phyloP scores from a whole-genome alignment of 2,888 invertebrate species.

The Euzophera pinguis region DNA sequence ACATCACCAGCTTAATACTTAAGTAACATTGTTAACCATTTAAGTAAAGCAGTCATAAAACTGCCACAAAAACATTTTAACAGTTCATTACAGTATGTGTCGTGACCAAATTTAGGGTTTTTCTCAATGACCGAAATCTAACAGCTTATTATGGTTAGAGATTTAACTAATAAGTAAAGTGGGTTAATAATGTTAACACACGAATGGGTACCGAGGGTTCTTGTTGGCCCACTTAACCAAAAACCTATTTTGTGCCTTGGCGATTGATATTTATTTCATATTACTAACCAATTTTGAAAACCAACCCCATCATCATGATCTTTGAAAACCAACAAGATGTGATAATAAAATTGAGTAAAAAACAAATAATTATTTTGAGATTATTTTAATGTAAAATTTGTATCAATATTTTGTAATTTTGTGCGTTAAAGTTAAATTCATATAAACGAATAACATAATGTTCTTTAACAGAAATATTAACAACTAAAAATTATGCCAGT shows the following conservation, averaged over 20 bases:
- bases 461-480: too few species aligned
- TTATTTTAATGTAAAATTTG: too few species aligned
- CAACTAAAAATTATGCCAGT: too few species aligned
- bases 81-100: not conserved
- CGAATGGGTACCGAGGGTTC: not conserved
- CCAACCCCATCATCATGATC: not conserved
- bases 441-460: too few species aligned
- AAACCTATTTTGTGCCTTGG: not conserved
- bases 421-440: too few species aligned
- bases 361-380: too few species aligned
- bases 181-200: slow-evolving; percentile 8
- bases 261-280: not conserved
- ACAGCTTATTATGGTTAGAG: slow-evolving; percentile 1
- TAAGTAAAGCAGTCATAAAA: not conserved
- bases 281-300: not conserved
- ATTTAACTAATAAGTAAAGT: slow-evolving; percentile 6
- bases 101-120: not conserved
- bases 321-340: too few species aligned
- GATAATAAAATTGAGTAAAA: too few species aligned
- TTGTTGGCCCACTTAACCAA: not conserved
- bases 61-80: not conserved
- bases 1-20: too few species aligned
- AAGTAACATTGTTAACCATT: not conserved
- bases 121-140: slow-evolving; percentile 10
- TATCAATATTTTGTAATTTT: too few species aligned